phyloP scores from a whole-genome alignment of 2,113 vertebrate genomes.

The Oreotrochilus melanogaster region DNA sequence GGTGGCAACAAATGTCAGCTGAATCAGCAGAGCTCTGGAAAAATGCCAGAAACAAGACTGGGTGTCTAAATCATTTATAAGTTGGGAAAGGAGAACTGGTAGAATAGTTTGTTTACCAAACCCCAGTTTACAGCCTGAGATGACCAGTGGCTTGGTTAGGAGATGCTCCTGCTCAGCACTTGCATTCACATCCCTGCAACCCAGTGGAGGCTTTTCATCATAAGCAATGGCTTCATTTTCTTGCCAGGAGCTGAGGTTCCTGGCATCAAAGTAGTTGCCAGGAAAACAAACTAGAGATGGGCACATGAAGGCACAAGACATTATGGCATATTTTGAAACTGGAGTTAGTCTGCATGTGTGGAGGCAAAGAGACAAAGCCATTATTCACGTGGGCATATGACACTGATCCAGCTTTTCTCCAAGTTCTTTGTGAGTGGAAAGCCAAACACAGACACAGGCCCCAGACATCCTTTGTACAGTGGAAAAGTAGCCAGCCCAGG shows the following conservation, averaged over 20 bases:
- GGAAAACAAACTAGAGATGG: not conserved
- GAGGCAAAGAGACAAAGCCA: not conserved
- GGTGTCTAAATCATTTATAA: not conserved
- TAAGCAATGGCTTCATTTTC: not conserved
- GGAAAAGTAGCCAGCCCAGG: not conserved
- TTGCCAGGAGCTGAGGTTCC: not conserved
- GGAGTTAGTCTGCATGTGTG: not conserved
- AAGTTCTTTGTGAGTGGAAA: not conserved
- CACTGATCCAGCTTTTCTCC: not conserved
- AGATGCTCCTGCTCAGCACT: not conserved
- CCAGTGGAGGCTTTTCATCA: not conserved
- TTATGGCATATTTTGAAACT: not conserved
- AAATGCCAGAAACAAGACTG: not conserved
- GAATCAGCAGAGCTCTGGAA: not conserved
- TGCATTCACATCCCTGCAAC: not conserved
- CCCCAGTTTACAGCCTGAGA: not conserved
- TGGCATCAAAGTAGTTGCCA: too few species aligned
- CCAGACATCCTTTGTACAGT: not conserved
- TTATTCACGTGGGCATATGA: not conserved
- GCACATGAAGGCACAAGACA: not conserved
- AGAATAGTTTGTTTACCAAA: not conserved
- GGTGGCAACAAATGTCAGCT: not conserved
- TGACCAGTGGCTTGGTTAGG: not conserved
- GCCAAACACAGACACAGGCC: not conserved
- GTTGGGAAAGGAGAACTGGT: not conserved